A percentile compares a stretch with the other conserved stretches of the same genome.
Evolutionary conservation across 2,888 invertebrate genomes (phyloP).

Genomic region (Hofmannophila pseudospretella): DNA sequence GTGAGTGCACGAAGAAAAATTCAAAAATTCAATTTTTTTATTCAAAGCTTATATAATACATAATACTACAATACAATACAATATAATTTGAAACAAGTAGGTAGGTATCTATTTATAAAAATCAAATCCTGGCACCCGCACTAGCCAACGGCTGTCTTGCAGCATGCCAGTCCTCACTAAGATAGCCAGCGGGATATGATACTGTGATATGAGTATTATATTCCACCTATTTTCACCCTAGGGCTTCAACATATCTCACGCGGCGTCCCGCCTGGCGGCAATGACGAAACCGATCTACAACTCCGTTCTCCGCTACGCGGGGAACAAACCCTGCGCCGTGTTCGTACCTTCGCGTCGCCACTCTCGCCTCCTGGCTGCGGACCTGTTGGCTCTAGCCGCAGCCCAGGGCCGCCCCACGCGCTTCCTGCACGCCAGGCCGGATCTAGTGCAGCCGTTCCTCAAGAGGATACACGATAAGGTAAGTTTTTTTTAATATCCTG

Average conservation of each 20-base stretch:
- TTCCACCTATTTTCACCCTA: slow-evolving; percentile 43
- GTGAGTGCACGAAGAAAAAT: too few relatives aligned
- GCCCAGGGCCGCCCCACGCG: slow-evolving; percentile 91
- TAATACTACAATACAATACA: too few relatives aligned
- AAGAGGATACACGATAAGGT: slow-evolving; percentile 93
- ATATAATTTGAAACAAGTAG: too few relatives aligned
- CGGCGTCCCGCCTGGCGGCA: slow-evolving; percentile 95
- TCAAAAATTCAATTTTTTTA: too few relatives aligned
- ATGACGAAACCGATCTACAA: slow-evolving; percentile 99
- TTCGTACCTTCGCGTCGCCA: slow-evolving; percentile 95
- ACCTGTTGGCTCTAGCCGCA: slow-evolving; percentile 94
- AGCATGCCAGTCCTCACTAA: too few relatives aligned
- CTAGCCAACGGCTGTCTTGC: too few relatives aligned
- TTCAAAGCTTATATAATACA: too few relatives aligned
- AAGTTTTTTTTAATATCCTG: too few relatives aligned
- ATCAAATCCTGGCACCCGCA: too few relatives aligned
- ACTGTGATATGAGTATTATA: too few relatives aligned
- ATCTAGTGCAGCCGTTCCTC: slow-evolving; percentile 92
- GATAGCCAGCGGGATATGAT: too few relatives aligned
- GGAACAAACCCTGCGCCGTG: slow-evolving; percentile 90
- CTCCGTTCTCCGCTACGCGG: slow-evolving; percentile 90
- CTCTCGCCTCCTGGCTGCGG: slow-evolving; percentile 96
- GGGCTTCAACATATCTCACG: slow-evolving; percentile 98
- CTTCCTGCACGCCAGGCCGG: slow-evolving; percentile 92
- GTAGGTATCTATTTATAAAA: too few relatives aligned